A percentile compares a stretch with the other conserved stretches of the same genome.
Evolutionary conservation across 2,888 invertebrate genomes (phyloP).

Genomic region (Caenorhabditis angaria): DNA sequence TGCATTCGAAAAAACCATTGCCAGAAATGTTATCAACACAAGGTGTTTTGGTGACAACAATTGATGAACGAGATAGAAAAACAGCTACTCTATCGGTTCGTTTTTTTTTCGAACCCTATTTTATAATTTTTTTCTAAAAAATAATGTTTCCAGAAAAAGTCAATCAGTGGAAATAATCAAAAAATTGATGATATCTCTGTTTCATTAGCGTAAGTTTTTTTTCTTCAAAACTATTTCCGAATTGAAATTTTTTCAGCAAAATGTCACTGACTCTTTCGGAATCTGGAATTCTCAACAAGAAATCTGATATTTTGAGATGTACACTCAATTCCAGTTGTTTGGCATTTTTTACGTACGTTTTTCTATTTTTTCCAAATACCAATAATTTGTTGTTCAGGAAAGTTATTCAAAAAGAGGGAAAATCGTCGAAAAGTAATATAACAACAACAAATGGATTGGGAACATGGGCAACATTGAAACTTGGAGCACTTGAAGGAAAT

Average conservation of each 20-base stretch:
- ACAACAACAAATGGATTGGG: background rate
- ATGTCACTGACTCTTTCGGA: slow-evolving; percentile 37
- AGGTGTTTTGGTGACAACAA: slow-evolving; percentile 9
- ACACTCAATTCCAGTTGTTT: slow-evolving; percentile 32
- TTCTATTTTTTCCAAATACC: background rate
- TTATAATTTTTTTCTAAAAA: background rate
- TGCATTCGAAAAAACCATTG: slow-evolving; percentile 42
- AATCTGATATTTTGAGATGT: slow-evolving; percentile 36
- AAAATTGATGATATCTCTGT: slow-evolving; percentile 31
- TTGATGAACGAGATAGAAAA: slow-evolving; percentile 18
- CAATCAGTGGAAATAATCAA: background rate
- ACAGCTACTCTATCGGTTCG: slow-evolving; percentile 20
- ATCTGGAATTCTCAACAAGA: slow-evolving; percentile 34
- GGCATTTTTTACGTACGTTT: slow-evolving; percentile 21
- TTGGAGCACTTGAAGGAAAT: slow-evolving; percentile 78
- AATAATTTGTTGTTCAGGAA: slow-evolving; percentile 11
- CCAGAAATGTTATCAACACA: slow-evolving; percentile 1
- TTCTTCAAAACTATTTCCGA: background rate
- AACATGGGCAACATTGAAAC: slow-evolving; percentile 29
- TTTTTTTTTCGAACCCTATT: background rate
- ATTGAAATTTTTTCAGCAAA: slow-evolving; percentile 17
- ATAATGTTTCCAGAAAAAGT: slow-evolving; percentile 13
- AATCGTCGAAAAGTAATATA: slow-evolving; percentile 10
- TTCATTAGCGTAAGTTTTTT: slow-evolving; percentile 20
- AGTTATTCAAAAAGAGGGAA: background rate